Percentiles rank a stretch among this genome's conserved stretches.
Conservation (phyloP, 1,140 invertebrate genomes). For the Palaemon carinicauda region DNA sequence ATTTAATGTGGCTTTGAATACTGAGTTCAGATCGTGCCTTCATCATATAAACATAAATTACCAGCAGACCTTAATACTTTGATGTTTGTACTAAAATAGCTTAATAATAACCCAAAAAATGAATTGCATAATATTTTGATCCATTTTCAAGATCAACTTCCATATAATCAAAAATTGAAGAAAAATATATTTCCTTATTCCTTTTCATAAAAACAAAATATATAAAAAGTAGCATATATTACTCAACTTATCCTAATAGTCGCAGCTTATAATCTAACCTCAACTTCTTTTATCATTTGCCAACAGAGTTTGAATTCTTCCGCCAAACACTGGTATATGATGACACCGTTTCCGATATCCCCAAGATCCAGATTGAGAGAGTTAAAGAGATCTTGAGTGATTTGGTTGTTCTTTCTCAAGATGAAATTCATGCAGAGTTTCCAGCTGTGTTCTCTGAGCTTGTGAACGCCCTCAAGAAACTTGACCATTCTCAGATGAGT, state of each 20-base stretch:
- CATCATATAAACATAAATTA: too few species aligned
- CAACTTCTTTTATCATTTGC: neutral
- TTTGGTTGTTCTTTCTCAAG: slow-evolving; percentile 39
- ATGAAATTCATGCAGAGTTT: slow-evolving; percentile 66
- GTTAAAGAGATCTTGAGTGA: slow-evolving; percentile 14
- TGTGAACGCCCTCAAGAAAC: slow-evolving; percentile 60
- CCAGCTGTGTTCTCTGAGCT: slow-evolving; percentile 65
- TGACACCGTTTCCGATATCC: neutral
- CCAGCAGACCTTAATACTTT: too few species aligned
- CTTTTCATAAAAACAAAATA: too few species aligned
- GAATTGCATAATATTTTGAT: too few species aligned
- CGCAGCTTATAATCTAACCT: neutral
- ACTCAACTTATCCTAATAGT: neutral
- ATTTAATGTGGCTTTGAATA: too few species aligned
- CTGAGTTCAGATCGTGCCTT: too few species aligned
- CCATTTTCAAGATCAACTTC: too few species aligned
- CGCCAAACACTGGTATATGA: slow-evolving; percentile 26
- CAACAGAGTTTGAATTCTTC: slow-evolving; percentile 19
- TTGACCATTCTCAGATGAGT: slow-evolving; percentile 56
- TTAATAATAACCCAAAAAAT: too few species aligned
- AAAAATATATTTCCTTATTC: too few species aligned
- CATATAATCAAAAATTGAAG: too few species aligned
- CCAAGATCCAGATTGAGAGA: neutral
- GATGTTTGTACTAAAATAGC: too few species aligned
- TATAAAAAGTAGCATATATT: too few species aligned